These are phyloP conservation scores for Dallia pectoralis DNA, from an alignment of 2,797 vertebrate species.

Conservation along the genomic window DNA sequence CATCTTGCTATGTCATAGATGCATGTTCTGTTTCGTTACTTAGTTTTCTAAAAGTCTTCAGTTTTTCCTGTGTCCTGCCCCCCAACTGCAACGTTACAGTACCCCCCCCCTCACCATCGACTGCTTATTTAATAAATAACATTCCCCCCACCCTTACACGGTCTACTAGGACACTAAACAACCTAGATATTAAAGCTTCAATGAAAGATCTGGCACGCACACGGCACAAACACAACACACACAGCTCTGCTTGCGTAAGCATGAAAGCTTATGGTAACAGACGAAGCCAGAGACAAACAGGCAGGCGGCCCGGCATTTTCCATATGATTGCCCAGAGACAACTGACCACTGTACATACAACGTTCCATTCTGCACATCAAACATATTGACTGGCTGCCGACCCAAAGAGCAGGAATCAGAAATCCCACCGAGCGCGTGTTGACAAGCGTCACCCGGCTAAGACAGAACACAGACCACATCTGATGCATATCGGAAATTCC, in stretches of 20 bases:
- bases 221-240: constrained; percentile 4
- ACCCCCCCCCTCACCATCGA: no score
- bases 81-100: no score
- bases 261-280: constrained; percentile 28
- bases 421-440: no score
- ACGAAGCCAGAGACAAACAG: not conserved
- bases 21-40: no score
- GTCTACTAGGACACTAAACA: not conserved
- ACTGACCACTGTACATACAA: constrained; percentile 35
- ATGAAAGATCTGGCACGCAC: constrained; percentile 1
- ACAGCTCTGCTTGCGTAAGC: constrained; percentile 15
- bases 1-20: no score
- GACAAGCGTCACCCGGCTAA: no score
- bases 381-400: not conserved
- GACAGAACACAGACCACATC: no score
- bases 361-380: not conserved
- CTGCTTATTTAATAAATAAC: no score
- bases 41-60: no score
- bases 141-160: constrained; percentile 4
- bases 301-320: constrained; percentile 40
- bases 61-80: no score
- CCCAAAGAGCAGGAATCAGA: not conserved
- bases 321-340: constrained; percentile 51
- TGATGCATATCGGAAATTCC: no score
- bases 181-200: no score